Evolutionary conservation across 2,888 invertebrate genomes (phyloP).

Genomic region (Chloroclystis v-ata): DNA sequence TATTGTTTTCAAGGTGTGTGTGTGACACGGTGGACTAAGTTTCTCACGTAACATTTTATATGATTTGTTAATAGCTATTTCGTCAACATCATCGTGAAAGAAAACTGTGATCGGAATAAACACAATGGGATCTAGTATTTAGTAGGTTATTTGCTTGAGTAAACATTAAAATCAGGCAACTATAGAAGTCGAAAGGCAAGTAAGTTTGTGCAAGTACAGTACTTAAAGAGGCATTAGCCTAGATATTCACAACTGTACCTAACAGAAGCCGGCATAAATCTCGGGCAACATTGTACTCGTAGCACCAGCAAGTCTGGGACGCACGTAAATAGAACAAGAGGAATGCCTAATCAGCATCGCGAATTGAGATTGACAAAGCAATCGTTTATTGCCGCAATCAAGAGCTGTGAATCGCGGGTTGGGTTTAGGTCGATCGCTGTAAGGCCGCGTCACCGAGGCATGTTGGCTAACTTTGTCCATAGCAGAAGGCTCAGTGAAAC

Average conservation of each 20-base stretch:
- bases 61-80: not conserved
- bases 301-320: constrained; percentile 6
- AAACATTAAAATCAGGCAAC: constrained; percentile 8
- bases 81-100: not conserved
- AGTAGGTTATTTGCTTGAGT: constrained; percentile 4
- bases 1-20: constrained; percentile 33
- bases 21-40: constrained; percentile 13
- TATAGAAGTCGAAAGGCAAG: constrained; percentile 2
- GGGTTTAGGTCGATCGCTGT: not conserved
- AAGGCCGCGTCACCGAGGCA: too few species aligned
- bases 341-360: constrained; percentile 18
- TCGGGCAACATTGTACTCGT: constrained; percentile 9
- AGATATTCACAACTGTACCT: constrained; percentile 6
- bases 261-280: constrained; percentile 10
- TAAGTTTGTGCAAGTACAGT: not conserved
- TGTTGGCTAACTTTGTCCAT: too few species aligned
- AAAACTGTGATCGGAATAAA: not conserved
- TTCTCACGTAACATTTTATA: constrained; percentile 7
- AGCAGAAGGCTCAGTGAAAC: too few species aligned
- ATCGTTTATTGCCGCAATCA: constrained; percentile 23
- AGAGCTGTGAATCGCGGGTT: constrained; percentile 15
- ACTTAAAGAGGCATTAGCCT: constrained; percentile 7
- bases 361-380: constrained; percentile 27
- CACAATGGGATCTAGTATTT: not conserved
- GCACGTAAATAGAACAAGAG: constrained; percentile 13